Evolutionary conservation across 2,113 vertebrate species (phyloP).

Genomic region (Elachura formosa): DNA sequence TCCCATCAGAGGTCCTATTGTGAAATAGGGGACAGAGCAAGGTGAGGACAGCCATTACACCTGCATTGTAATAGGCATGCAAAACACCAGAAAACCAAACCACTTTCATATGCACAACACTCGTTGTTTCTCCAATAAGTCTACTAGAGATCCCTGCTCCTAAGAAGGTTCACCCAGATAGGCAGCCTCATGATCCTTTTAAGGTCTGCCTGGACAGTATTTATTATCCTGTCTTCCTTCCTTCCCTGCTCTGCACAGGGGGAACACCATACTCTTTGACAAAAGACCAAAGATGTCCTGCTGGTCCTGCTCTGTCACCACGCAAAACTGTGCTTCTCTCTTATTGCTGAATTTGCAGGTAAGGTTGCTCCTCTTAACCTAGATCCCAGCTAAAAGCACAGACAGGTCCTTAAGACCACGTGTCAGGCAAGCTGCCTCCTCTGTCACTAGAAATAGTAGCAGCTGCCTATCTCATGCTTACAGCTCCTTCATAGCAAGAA

Average conservation of each 20-base stretch:
- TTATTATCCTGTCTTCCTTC: background rate
- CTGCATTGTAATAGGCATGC: background rate
- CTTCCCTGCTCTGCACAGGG: background rate
- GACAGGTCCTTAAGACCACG: background rate
- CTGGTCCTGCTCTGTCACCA: background rate
- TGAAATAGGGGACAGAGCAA: background rate
- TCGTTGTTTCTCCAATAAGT: background rate
- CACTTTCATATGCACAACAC: background rate
- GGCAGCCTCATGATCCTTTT: background rate
- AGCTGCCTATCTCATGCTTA: background rate
- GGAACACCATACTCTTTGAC: background rate
- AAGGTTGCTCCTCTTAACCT: background rate
- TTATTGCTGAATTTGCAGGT: rapidly evolving
- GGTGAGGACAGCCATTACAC: background rate
- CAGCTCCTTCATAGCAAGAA: background rate
- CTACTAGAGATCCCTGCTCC: background rate
- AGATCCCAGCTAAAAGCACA: background rate
- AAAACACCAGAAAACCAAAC: background rate
- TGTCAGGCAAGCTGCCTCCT: background rate
- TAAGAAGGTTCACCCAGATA: background rate
- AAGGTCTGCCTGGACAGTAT: background rate
- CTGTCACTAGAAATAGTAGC: background rate
- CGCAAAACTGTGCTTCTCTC: rapidly evolving
- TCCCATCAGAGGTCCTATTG: background rate
- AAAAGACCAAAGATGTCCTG: background rate